phyloP scores from a whole-genome alignment of 92 coral and sea anemone genomes.

The Paramuricea clavata region DNA sequence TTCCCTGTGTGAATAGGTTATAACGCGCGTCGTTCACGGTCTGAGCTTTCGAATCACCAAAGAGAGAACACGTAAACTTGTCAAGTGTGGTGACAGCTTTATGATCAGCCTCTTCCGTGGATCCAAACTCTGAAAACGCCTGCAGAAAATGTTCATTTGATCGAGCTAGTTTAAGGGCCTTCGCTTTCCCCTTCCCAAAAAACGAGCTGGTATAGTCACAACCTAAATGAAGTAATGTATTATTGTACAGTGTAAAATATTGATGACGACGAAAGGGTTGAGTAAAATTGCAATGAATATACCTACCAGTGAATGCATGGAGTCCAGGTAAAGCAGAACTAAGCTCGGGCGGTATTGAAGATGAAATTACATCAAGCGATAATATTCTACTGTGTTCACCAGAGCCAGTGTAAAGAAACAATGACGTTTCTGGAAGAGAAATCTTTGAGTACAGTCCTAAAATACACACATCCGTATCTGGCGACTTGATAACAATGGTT shows the following conservation, averaged over 20 bases:
- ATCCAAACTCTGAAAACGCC: constrained; percentile 27
- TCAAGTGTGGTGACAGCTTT: constrained; percentile 5
- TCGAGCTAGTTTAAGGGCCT: constrained; percentile 15
- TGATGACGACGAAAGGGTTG: no score
- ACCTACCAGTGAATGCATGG: constrained; percentile 52
- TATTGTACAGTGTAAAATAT: background rate
- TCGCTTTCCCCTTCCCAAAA: constrained; percentile 16
- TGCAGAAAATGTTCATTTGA: background rate
- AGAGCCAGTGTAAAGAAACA: constrained; percentile 13
- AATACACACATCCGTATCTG: constrained; percentile 45
- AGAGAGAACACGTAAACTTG: constrained; percentile 10
- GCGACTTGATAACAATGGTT: constrained; percentile 29
- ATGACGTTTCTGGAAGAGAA: constrained; percentile 26
- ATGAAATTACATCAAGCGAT: constrained; percentile 13
- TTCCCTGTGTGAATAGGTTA: constrained; percentile 24
- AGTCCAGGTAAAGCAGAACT: constrained; percentile 49
- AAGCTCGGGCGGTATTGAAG: background rate
- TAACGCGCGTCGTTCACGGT: constrained; percentile 25
- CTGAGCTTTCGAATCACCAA: constrained; percentile 13
- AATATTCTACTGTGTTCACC: constrained; percentile 43
- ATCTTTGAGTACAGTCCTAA: constrained; percentile 33
- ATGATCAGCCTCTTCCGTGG: constrained; percentile 2
- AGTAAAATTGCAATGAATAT: no score
- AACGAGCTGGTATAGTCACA: constrained; percentile 28
- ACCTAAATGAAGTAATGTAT: background rate